These are phyloP conservation scores for Apotomis capreana DNA, from an alignment of 2,888 invertebrate species.

Conservation along the genomic window DNA sequence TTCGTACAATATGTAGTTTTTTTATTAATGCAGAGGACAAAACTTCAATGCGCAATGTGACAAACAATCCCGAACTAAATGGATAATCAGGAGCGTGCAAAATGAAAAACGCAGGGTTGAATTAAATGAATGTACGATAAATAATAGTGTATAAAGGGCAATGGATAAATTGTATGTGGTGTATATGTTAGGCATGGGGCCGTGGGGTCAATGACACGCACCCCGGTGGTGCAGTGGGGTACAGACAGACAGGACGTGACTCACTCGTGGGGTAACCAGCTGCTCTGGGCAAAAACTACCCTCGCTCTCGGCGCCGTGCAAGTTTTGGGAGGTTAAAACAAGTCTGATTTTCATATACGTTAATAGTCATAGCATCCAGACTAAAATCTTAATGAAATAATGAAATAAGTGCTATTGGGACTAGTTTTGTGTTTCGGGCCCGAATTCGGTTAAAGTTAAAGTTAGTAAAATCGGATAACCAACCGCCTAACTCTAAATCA, in stretches of 20 bases:
- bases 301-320: constrained; percentile 53
- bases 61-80: constrained; percentile 57
- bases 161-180: constrained; percentile 74
- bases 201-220: constrained; percentile 81
- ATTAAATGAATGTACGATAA: constrained; percentile 67
- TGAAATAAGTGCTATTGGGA: no score
- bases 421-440: no score
- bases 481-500: neutral
- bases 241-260: constrained; percentile 78
- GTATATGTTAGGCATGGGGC: constrained; percentile 71
- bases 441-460: neutral
- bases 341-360: neutral
- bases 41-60: constrained; percentile 13
- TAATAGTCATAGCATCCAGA: no score
- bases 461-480: neutral
- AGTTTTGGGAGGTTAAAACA: constrained; percentile 24
- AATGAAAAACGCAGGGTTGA: constrained; percentile 61
- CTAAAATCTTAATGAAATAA: no score
- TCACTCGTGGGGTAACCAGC: constrained; percentile 81
- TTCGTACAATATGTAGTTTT: neutral
- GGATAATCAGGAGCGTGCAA: constrained; percentile 61
- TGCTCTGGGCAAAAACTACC: constrained; percentile 80
- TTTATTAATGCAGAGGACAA: constrained; percentile 12
- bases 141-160: constrained; percentile 78
- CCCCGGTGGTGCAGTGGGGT: constrained; percentile 73